These are phyloP conservation scores for Drosophila oshimai DNA, from an alignment of 1,140 invertebrate genomes.

Conservation along the genomic window DNA sequence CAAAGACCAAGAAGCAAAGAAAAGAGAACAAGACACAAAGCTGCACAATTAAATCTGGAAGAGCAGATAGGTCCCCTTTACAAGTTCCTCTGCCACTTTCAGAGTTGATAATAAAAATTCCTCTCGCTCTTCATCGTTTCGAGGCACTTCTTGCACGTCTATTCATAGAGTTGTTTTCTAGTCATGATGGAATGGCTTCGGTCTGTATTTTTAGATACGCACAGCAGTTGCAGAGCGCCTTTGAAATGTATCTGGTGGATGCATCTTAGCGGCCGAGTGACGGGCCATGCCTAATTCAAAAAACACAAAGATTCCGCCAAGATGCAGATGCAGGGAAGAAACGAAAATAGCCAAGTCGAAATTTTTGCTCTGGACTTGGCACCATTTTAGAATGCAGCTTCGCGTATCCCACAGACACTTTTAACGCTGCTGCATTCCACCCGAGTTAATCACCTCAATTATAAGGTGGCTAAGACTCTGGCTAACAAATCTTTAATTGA, in stretches of 20 bases:
- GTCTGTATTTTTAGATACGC: slow-evolving; percentile 19
- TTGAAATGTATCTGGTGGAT: slow-evolving; percentile 25
- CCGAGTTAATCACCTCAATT: slow-evolving; percentile 22
- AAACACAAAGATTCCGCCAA: background rate
- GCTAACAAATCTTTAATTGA: slow-evolving; percentile 6
- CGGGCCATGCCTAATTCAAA: slow-evolving; percentile 15
- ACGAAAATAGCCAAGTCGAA: slow-evolving; percentile 16
- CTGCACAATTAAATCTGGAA: slow-evolving; percentile 22
- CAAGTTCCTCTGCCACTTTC: slow-evolving; percentile 3
- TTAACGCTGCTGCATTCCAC: background rate
- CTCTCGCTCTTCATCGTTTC: slow-evolving; percentile 5
- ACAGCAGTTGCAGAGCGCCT: slow-evolving; percentile 8
- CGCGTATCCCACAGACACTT: background rate
- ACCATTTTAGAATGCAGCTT: slow-evolving; percentile 17
- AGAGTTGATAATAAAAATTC: slow-evolving; percentile 34
- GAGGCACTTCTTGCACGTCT: slow-evolving; percentile 8
- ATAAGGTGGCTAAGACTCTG: background rate
- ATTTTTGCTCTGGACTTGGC: slow-evolving; percentile 22
- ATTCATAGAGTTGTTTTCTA: slow-evolving; percentile 32
- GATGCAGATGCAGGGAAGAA: slow-evolving; percentile 1
- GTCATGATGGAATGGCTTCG: slow-evolving; percentile 27
- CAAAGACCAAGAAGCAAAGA: slow-evolving; percentile 1
- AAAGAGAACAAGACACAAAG: background rate
- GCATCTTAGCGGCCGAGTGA: slow-evolving; percentile 4
- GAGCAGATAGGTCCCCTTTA: background rate